These are phyloP conservation scores for Amblyraja radiata DNA, from an alignment of 2,797 vertebrate species.

Conservation along the genomic window DNA sequence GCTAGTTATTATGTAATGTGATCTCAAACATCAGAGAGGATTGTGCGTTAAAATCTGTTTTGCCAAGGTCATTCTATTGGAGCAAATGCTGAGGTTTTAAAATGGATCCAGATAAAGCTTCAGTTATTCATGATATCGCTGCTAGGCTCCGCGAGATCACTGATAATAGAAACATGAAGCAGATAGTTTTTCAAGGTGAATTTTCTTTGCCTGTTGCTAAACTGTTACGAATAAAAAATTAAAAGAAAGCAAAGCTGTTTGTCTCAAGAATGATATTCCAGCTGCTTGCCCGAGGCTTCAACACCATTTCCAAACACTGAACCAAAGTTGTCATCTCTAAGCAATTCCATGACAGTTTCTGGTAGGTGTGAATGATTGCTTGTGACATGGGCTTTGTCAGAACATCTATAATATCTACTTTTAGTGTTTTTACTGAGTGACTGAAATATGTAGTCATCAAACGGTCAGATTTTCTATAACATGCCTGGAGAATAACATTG, in stretches of 20 bases:
- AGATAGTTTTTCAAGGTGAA: neutral
- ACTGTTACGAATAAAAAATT: neutral
- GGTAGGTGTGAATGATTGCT: neutral
- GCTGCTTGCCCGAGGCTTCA: neutral
- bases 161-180: neutral
- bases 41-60: neutral
- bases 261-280: neutral
- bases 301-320: neutral
- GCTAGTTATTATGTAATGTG: neutral
- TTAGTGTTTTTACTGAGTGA: neutral
- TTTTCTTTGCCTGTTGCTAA: neutral
- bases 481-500: neutral
- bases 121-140: neutral
- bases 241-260: neutral
- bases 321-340: constrained; percentile 2
- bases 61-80: neutral
- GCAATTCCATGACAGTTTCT: neutral
- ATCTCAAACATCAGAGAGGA: neutral
- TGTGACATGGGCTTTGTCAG: constrained; percentile 14
- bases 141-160: neutral
- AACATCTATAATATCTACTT: neutral
- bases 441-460: neutral
- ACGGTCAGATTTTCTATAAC: neutral
- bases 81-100: neutral
- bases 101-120: neutral